These are phyloP conservation scores for Ciconia maguari DNA, from an alignment of 2,113 vertebrate species.

Conservation along the genomic window DNA sequence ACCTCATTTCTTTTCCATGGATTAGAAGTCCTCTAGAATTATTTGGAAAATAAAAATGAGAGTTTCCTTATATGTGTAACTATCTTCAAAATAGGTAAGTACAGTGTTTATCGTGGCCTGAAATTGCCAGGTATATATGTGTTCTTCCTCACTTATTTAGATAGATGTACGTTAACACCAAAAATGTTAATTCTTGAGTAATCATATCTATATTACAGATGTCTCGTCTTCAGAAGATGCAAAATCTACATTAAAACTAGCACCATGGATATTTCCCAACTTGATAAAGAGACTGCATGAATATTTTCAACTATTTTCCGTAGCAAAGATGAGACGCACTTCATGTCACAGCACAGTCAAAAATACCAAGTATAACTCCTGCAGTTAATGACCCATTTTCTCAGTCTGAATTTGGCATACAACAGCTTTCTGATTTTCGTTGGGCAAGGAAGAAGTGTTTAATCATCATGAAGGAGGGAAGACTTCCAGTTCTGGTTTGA, in stretches of 20 bases:
- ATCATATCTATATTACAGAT: background rate
- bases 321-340: background rate
- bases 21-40: background rate
- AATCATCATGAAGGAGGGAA: background rate
- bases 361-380: background rate
- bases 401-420: background rate
- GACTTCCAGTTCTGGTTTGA: background rate
- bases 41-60: background rate
- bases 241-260: background rate
- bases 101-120: background rate
- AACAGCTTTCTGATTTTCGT: background rate
- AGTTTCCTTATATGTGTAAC: background rate
- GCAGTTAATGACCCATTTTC: background rate
- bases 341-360: background rate
- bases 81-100: background rate
- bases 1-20: background rate
- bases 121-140: background rate
- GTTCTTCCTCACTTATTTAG: background rate
- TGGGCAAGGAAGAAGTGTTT: background rate
- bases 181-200: background rate
- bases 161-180: background rate
- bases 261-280: background rate
- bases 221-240: background rate
- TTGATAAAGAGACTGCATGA: background rate
- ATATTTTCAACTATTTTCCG: background rate